A percentile compares a stretch with the other conserved stretches of the same genome.
Conservation (phyloP, 2,113 vertebrate species). For the Crotalus helleri region DNA sequence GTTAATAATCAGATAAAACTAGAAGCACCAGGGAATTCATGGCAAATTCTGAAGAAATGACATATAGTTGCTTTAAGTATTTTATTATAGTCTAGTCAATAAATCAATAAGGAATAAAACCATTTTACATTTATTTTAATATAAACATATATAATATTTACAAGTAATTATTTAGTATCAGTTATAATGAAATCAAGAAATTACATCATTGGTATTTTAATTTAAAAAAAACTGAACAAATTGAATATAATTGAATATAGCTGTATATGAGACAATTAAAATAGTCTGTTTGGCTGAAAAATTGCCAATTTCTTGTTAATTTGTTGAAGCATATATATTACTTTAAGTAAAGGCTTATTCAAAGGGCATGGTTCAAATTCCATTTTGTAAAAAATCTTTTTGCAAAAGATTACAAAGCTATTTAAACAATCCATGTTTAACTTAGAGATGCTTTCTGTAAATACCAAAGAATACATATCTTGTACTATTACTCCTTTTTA, state of each 20-base stretch:
- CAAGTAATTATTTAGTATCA: not conserved
- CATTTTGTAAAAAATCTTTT: not conserved
- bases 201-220: not conserved
- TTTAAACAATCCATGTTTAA: not conserved
- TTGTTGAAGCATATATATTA: not conserved
- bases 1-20: slow-evolving; percentile 71
- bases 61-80: slow-evolving; percentile 41
- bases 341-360: not conserved
- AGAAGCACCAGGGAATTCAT: slow-evolving; percentile 61
- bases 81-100: slow-evolving; percentile 57
- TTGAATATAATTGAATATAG: not conserved
- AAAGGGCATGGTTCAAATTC: not conserved
- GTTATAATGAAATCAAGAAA: not conserved
- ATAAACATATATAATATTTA: not conserved
- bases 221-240: not conserved
- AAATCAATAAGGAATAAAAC: slow-evolving; percentile 14
- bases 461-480: not conserved
- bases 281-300: not conserved
- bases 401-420: not conserved
- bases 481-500: not conserved
- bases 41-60: slow-evolving; percentile 63
- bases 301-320: not conserved
- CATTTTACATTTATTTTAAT: not conserved
- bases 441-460: not conserved
- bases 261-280: not conserved